These are phyloP conservation scores for Rhimphoctona megacephalus DNA, from an alignment of 2,888 invertebrate species.

Conservation along the genomic window DNA sequence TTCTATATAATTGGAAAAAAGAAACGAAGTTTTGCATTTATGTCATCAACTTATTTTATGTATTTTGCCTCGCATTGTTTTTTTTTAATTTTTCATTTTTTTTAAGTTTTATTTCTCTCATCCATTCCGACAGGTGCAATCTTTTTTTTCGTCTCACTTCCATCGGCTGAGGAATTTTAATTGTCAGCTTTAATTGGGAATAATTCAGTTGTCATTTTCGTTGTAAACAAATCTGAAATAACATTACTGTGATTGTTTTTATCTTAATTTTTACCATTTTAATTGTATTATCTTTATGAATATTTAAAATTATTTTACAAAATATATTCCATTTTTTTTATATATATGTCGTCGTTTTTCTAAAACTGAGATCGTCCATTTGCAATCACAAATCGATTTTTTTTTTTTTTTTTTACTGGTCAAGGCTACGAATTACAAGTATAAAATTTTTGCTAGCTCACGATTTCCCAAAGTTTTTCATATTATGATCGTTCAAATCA, in stretches of 20 bases:
- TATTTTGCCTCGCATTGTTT: neutral
- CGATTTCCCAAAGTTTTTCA: neutral
- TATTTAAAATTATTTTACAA: neutral
- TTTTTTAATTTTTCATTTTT: neutral
- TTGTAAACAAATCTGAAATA: neutral
- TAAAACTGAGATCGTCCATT: too few relatives aligned
- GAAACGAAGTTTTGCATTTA: neutral
- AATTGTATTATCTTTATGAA: neutral
- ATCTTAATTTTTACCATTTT: neutral
- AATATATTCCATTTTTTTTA: neutral
- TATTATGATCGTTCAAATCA: neutral
- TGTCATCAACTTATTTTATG: neutral
- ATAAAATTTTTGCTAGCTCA: neutral
- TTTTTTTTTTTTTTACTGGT: neutral
- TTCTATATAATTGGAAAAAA: slow-evolving; percentile 49
- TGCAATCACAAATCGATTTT: neutral
- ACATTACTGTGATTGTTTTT: neutral
- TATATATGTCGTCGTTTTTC: neutral
- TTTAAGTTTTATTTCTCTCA: neutral
- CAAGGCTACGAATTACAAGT: neutral
- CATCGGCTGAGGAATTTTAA: neutral
- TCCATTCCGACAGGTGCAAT: neutral
- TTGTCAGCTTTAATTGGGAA: neutral
- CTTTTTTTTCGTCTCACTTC: neutral
- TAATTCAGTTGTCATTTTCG: neutral